Conservation (phyloP, 2,888 invertebrate genomes). For the Ypsolopha scabrella region DNA sequence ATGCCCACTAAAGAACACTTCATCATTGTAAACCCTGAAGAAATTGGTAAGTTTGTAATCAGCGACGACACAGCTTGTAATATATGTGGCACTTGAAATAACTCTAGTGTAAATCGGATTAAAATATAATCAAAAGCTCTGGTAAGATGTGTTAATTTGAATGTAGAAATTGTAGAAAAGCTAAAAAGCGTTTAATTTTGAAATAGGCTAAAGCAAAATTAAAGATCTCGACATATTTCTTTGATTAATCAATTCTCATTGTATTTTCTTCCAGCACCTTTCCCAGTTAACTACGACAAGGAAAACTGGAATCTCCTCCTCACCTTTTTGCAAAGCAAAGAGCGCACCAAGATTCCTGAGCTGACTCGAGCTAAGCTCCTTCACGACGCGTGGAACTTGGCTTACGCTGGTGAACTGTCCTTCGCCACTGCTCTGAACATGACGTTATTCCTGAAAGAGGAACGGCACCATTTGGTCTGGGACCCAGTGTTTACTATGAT, state of each 20-base stretch:
- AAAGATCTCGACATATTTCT: too few species aligned
- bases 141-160: too few species aligned
- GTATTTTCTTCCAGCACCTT: constrained; percentile 70
- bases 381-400: constrained; percentile 84
- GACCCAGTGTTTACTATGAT: constrained; percentile 86
- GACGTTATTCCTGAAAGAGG: constrained; percentile 80
- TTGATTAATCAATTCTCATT: too few species aligned
- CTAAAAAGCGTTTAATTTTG: too few species aligned
- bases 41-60: constrained; percentile 73
- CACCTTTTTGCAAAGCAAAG: constrained; percentile 69
- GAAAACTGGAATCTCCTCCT: constrained; percentile 83
- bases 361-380: constrained; percentile 80
- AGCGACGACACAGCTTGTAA: constrained; percentile 57
- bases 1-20: constrained; percentile 73
- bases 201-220: too few species aligned
- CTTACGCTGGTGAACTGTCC: constrained; percentile 81
- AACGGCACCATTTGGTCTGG: constrained; percentile 83
- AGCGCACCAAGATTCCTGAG: constrained; percentile 73
- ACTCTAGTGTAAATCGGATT: too few species aligned
- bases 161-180: too few species aligned
- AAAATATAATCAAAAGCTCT: too few species aligned
- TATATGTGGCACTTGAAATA: too few species aligned
- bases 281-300: constrained; percentile 85
- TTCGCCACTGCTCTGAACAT: constrained; percentile 83
- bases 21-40: constrained; percentile 85